Evolutionary conservation across 2,888 invertebrate species (phyloP).

Genomic region (Halictus ligatus): DNA sequence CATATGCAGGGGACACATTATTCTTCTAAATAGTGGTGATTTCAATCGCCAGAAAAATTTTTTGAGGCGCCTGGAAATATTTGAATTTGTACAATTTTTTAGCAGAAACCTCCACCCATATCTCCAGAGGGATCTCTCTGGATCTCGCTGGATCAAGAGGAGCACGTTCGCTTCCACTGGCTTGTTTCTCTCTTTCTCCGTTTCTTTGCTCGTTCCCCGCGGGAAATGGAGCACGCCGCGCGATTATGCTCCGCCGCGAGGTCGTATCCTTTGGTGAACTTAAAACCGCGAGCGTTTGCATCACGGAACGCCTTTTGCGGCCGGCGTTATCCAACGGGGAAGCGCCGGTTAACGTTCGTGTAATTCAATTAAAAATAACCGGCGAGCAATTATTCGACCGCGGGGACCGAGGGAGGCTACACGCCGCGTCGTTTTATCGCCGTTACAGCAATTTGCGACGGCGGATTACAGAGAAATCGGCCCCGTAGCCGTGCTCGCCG

Average conservation of each 20-base stretch:
- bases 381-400: constrained; percentile 34
- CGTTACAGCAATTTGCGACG: constrained; percentile 43
- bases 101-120: background rate
- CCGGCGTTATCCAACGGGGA: constrained; percentile 52
- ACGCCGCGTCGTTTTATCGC: constrained; percentile 24
- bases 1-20: too few species aligned
- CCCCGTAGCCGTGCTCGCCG: constrained; percentile 35
- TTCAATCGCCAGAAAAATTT: background rate
- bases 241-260: constrained; percentile 73
- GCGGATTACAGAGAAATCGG: constrained; percentile 44
- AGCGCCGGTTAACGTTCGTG: constrained; percentile 35
- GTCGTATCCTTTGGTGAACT: constrained; percentile 67
- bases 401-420: background rate
- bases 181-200: background rate
- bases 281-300: constrained; percentile 62
- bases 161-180: background rate
- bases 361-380: constrained; percentile 55
- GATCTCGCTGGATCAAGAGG: background rate
- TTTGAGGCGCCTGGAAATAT: background rate
- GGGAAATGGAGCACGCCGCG: constrained; percentile 81
- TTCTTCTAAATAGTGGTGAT: background rate
- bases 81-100: background rate
- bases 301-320: constrained; percentile 60
- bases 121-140: background rate
- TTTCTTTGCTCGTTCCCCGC: constrained; percentile 59